These are phyloP conservation scores for Momotus momota DNA, from an alignment of 2,797 vertebrate genomes.

Conservation along the genomic window DNA sequence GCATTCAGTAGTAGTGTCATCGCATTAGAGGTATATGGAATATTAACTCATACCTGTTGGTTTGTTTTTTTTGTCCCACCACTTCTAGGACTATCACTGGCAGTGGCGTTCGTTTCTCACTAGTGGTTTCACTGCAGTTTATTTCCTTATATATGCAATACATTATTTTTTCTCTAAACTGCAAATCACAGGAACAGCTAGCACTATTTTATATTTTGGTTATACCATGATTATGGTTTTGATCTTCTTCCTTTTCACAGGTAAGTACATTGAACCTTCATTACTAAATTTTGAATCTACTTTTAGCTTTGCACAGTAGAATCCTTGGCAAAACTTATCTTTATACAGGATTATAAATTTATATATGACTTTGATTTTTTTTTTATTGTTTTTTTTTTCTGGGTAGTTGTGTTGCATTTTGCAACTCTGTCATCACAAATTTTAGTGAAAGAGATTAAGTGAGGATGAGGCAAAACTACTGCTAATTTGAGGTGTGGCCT, in stretches of 20 bases:
- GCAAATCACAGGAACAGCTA: conserved; percentile 92
- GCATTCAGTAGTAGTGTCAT: not conserved
- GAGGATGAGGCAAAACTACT: not conserved
- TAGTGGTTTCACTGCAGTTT: conserved; percentile 93
- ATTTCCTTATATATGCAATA: conserved; percentile 92
- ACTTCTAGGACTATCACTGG: conserved; percentile 92
- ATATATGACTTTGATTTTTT: not conserved
- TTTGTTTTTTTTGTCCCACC: not conserved
- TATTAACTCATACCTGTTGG: not conserved
- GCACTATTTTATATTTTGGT: conserved; percentile 93
- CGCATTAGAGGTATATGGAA: not conserved
- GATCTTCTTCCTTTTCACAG: conserved; percentile 96
- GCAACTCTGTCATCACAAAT: not conserved
- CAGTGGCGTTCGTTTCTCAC: conserved; percentile 97
- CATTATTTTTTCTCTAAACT: conserved; percentile 96
- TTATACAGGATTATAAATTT: not conserved
- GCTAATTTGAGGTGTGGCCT: not conserved
- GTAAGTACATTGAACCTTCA: conserved; percentile 66
- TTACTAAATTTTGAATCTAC: not conserved
- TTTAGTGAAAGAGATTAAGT: not conserved
- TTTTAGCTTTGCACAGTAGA: not conserved
- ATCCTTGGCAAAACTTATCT: not conserved
- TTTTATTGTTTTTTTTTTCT: not conserved
- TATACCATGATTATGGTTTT: conserved; percentile 96
- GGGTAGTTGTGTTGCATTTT: not conserved